Percentiles rank a stretch among this genome's conserved stretches.
phyloP scores from a whole-genome alignment of 2,797 vertebrate genomes.

The Hippoglossus hippoglossus region DNA sequence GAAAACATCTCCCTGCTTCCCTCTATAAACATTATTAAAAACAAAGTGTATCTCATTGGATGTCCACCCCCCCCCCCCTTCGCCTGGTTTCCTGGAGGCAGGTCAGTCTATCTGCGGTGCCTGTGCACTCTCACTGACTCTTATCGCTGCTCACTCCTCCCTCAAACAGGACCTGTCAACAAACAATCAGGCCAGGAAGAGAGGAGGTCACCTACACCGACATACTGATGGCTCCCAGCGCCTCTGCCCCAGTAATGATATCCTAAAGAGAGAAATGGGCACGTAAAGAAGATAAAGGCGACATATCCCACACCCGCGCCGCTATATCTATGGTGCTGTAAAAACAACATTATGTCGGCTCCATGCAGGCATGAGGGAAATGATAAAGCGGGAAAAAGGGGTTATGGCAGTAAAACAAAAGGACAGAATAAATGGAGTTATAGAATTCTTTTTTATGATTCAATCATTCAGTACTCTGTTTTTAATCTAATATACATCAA shows the following conservation, averaged over 20 bases:
- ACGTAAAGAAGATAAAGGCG: constrained; percentile 73
- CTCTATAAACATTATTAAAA: constrained; percentile 64
- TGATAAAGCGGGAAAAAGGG: constrained; percentile 52
- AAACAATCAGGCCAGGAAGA: constrained; percentile 67
- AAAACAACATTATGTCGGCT: constrained; percentile 71
- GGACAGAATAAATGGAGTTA: constrained; percentile 50
- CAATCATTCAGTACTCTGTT: constrained; percentile 44
- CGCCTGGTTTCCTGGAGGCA: constrained; percentile 35
- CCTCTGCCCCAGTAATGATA: constrained; percentile 65
- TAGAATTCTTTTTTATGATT: constrained; percentile 64
- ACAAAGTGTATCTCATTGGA: constrained; percentile 40
- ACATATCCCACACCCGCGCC: constrained; percentile 38
- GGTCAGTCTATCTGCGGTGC: constrained; percentile 50
- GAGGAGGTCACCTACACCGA: constrained; percentile 70
- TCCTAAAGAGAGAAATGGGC: constrained; percentile 72
- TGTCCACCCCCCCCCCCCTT: constrained; percentile 25
- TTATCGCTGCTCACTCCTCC: constrained; percentile 62
- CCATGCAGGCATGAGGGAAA: constrained; percentile 47
- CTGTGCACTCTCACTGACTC: constrained; percentile 47
- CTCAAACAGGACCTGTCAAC: constrained; percentile 66
- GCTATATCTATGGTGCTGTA: constrained; percentile 62
- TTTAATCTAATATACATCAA: constrained; percentile 18
- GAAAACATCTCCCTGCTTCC: constrained; percentile 32
- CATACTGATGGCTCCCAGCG: constrained; percentile 49
- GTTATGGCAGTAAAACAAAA: constrained; percentile 68